Evolutionary conservation across 2,797 vertebrate genomes (phyloP), one percentile per base, ranked within the genome.

Genomic region (Argentina silus): DNA sequence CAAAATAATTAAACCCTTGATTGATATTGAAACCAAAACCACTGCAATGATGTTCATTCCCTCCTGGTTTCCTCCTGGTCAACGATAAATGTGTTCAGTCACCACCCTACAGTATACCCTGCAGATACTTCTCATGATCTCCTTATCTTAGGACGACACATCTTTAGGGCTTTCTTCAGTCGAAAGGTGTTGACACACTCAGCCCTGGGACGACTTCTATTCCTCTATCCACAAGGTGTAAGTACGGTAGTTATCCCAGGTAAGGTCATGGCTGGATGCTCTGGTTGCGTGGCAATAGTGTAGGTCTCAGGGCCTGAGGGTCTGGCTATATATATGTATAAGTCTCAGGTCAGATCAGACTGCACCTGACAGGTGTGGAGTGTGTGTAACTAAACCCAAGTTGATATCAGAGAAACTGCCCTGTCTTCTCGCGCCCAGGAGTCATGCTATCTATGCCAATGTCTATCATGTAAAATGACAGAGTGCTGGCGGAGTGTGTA

Each of bases 401-500:
- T 19, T 57, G 55, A 57, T 19, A 57, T 19, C 55, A 23, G 55
- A 57, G 19, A 57, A 23, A 8, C 55, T 1, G 15, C 51, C n/a
- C 51, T 17, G 51, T 53, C n/a, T 53, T n/a, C 19, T 57, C 9
- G 21, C 3, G 19, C 3, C 55, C 8, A 9, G 17, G 17, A 8
- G 7, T 10, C 3, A 57, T 3, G 55, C 9, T 57, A 12, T 57
- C 7, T 1, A 57, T 23, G 9, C 78, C 83, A 75, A 72, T 81
- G 76, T 83, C 74, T 11, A 77, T 65, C 51, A 77, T 73, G 63
- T 77, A 81, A 78, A 69, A 80, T 42, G 76, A 68, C 60, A 65
- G 73, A 68, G 65, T 65, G 69, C 69, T 78, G 75, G 83, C 71
- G 83, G 77, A 19, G 17, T 61, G 9, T 12, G 47, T 72, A 47